Percentiles rank a stretch among this genome's conserved stretches.
Conservation (phyloP, 1,140 invertebrate species). For the Orius laevigatus region DNA sequence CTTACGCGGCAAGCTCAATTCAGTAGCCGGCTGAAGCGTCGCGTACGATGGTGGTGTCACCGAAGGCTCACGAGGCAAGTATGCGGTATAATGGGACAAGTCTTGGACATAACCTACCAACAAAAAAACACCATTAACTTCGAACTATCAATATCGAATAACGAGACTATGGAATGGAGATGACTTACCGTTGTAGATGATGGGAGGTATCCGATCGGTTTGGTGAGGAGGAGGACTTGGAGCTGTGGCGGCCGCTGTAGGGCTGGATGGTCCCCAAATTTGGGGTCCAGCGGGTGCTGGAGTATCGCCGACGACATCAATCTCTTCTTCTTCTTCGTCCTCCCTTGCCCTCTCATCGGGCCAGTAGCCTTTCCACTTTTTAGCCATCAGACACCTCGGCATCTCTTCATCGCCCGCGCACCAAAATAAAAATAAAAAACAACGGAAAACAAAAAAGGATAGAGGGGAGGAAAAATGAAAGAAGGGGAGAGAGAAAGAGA, state of each 20-base stretch:
- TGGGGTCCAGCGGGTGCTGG: conserved; percentile 16
- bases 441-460: neutral
- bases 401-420: conserved; percentile 13
- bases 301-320: conserved; percentile 57
- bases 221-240: conserved; percentile 43
- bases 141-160: neutral
- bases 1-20: conserved; percentile 27
- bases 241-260: conserved; percentile 50
- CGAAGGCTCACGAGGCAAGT: conserved; percentile 20
- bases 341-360: conserved; percentile 42
- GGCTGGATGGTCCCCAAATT: conserved; percentile 48
- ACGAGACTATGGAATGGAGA: neutral
- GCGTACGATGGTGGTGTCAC: conserved; percentile 35
- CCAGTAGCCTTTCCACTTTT: conserved; percentile 76
- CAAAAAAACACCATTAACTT: conserved; percentile 15
- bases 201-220: conserved; percentile 16
- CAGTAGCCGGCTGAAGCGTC: conserved; percentile 37
- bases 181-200: conserved; percentile 22
- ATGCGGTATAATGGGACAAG: conserved; percentile 22
- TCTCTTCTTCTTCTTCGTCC: conserved; percentile 53
- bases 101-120: conserved; percentile 33
- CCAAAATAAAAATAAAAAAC: neutral
- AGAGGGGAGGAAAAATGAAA: neutral
- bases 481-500: conserved; percentile 12
- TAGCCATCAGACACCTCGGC: conserved; percentile 48